Percentiles rank a stretch among this genome's conserved stretches.
Evolutionary conservation across 2,113 vertebrate species (phyloP).

Genomic region (Mesitornis unicolor): DNA sequence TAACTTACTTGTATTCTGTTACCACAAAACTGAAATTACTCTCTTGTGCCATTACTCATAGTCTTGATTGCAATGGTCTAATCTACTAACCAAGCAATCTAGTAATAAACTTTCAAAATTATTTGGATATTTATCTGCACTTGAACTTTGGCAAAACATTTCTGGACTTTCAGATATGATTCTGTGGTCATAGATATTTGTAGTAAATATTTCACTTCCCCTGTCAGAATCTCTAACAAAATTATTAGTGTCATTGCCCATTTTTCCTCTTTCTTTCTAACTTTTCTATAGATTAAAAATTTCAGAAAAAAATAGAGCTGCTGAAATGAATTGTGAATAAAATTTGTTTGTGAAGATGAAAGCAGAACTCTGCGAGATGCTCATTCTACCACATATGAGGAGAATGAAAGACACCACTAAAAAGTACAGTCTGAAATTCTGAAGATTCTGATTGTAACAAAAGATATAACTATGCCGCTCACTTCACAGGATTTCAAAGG

Average conservation of each 20-base stretch:
- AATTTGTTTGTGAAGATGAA: not conserved
- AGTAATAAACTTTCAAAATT: not conserved
- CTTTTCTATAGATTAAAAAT: not conserved
- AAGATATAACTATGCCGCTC: not conserved
- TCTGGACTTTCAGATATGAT: not conserved
- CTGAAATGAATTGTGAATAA: not conserved
- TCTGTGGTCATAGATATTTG: not conserved
- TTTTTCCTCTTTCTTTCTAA: not conserved
- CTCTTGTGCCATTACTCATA: not conserved
- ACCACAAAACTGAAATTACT: not conserved
- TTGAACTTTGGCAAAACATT: not conserved
- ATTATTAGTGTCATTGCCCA: fast-evolving
- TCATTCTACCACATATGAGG: not conserved
- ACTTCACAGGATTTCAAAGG: not conserved
- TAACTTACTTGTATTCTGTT: not conserved
- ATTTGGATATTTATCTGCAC: not conserved
- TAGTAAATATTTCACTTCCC: not conserved
- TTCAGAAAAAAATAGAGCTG: not conserved
- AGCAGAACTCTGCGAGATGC: not conserved
- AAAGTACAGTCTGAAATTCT: not conserved
- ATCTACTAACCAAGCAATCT: not conserved
- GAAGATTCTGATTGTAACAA: not conserved
- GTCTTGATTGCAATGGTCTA: not conserved
- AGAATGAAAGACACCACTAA: not conserved
- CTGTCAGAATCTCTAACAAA: not conserved